A percentile compares a stretch with the other conserved stretches of the same genome.
Evolutionary conservation across 2,113 vertebrate genomes (phyloP).

Genomic region (Charina bottae): DNA sequence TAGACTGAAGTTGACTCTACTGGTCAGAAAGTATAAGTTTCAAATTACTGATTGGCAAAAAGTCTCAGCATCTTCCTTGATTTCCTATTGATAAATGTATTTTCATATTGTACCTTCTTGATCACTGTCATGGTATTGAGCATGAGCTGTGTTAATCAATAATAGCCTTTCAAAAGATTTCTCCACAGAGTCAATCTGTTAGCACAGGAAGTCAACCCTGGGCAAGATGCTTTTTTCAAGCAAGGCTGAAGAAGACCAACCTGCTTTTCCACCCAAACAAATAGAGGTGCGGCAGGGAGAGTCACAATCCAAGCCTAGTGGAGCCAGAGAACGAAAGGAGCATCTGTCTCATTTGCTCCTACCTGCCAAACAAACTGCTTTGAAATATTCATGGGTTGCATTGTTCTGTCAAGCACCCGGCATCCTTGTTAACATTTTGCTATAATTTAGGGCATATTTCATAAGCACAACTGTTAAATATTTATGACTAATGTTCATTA

Average conservation of each 20-base stretch:
- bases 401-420: slow-evolving; percentile 69
- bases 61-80: not conserved
- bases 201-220: slow-evolving; percentile 41
- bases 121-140: slow-evolving; percentile 20
- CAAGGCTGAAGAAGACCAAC: not conserved
- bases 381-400: slow-evolving; percentile 73
- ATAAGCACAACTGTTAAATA: slow-evolving; percentile 72
- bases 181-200: slow-evolving; percentile 25
- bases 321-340: slow-evolving; percentile 19
- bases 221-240: slow-evolving; percentile 41
- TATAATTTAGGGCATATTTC: slow-evolving; percentile 74
- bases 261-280: slow-evolving; percentile 40
- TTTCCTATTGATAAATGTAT: not conserved
- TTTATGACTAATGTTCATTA: slow-evolving; percentile 73
- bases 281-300: slow-evolving; percentile 44
- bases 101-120: not conserved
- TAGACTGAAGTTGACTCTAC: not conserved
- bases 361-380: slow-evolving; percentile 51
- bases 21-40: not conserved
- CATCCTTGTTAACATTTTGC: slow-evolving; percentile 72
- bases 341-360: slow-evolving; percentile 47
- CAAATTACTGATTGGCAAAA: not conserved
- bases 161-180: slow-evolving; percentile 51
- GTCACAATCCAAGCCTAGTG: slow-evolving; percentile 52
- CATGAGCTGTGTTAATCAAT: slow-evolving; percentile 37